Evolutionary conservation across 2,797 vertebrate genomes (phyloP).

Genomic region (Vultur gryphus): DNA sequence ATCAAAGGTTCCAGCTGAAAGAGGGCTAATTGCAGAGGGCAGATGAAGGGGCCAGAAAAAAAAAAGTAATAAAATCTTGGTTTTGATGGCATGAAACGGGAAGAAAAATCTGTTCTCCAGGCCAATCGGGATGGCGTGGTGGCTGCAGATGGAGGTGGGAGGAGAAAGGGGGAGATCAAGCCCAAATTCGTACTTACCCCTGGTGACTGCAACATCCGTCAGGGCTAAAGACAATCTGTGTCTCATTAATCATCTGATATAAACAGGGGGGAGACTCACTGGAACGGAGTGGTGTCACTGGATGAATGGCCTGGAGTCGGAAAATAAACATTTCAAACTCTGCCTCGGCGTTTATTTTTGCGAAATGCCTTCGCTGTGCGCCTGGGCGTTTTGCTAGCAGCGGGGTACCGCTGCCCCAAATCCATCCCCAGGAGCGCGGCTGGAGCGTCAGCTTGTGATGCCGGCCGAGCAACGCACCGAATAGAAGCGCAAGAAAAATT

Average conservation of each 20-base stretch:
- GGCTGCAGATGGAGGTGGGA: background rate
- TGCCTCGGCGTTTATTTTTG: slow-evolving; percentile 38
- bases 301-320: slow-evolving; percentile 9
- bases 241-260: slow-evolving; percentile 41
- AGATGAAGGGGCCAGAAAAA: background rate
- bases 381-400: background rate
- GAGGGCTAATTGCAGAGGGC: background rate
- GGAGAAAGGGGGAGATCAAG: background rate
- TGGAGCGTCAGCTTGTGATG: background rate
- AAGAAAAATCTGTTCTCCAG: background rate
- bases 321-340: slow-evolving; percentile 63
- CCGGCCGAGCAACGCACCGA: rapidly evolving
- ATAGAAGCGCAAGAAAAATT: rapidly evolving
- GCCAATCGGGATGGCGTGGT: background rate
- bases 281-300: background rate
- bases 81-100: background rate
- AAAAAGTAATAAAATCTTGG: background rate
- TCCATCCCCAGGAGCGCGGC: background rate
- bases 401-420: background rate
- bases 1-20: background rate
- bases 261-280: slow-evolving; percentile 34
- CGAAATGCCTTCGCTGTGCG: background rate
- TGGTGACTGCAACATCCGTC: background rate
- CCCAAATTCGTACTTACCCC: background rate
- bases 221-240: background rate